Base-by-base conservation (phyloP, 2,888 invertebrate genomes). In the Sericinus montela region DNA sequence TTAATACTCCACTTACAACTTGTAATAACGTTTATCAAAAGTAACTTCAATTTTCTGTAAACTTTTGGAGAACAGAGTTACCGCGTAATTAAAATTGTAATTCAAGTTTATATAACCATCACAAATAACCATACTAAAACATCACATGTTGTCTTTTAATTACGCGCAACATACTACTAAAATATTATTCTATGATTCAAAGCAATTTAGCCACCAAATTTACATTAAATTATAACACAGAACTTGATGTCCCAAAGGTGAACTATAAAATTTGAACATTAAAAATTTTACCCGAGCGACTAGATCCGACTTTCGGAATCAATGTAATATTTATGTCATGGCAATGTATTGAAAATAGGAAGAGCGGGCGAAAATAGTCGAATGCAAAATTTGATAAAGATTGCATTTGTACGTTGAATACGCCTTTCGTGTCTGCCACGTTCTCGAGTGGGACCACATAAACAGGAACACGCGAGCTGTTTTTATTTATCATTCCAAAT, bases 341-440 rank as follows among this genome's bases (percentile, higher is more conserved):
- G 43, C 11, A 16, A 43, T 48, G 16, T 38, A 43, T 43, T 15
- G 30, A 37, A 43, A 48, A 43, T 43, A 30, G 23, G 30, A 30
- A n/a, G 23, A 25, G 19, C 42, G 36, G 30, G 19, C 9, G 34
- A 38, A 48, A 15, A 38, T 13, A 37, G 32, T 38, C n/a, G 32
- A 43, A 48, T 32, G 15, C 11, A 23, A 30, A 48, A 30, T 34
- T 44, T 49, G 34, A 38, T 43, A 39, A 49, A 44, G 34, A 49
- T 43, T 49, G 44, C 44, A 49, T 44, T 49, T 48, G 34, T 39
- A 35, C 19, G 34, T 44, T 44, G 35, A 49, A 45, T 40, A 40
- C 19, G 29, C 29, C 29, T 40, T 44, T 34, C 38, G 38, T 38
- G 38, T 13, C 14, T 14, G 39, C 35, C 19, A 25, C 35, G 35